phyloP scores from a whole-genome alignment of 2,888 invertebrate genomes.

The Ophion ellenae region DNA sequence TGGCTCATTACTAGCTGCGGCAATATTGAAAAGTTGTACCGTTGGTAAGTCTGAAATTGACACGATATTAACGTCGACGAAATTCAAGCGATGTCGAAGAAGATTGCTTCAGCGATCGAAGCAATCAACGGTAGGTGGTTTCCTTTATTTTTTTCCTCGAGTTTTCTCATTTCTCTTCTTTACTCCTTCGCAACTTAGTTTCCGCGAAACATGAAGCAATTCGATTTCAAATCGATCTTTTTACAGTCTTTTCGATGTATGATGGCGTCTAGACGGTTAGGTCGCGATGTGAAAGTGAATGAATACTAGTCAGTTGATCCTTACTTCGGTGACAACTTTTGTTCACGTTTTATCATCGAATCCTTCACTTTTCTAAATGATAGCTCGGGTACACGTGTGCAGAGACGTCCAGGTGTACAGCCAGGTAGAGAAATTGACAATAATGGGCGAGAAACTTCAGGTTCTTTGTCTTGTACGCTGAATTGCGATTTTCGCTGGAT shows the following conservation, averaged over 20 bases:
- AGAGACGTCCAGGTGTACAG: neutral
- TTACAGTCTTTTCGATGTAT: conserved; percentile 58
- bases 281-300: conserved; percentile 15
- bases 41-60: conserved; percentile 8
- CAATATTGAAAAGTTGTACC: conserved; percentile 6
- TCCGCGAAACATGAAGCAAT: conserved; percentile 38
- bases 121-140: conserved; percentile 48
- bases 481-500: no score
- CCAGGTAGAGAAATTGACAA: neutral
- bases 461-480: no score
- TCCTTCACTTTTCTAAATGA: conserved; percentile 9
- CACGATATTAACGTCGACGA: neutral
- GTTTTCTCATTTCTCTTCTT: conserved; percentile 35
- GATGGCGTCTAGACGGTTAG: conserved; percentile 56
- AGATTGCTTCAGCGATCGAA: conserved; percentile 60
- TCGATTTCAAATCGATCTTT: conserved; percentile 60
- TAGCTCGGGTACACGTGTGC: neutral
- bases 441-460: neutral
- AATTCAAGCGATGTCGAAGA: conserved; percentile 38
- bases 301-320: conserved; percentile 11
- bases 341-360: conserved; percentile 39
- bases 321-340: conserved; percentile 42
- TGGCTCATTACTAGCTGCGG: neutral
- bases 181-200: neutral
- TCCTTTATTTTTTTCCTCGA: conserved; percentile 7